Percentiles rank a stretch among this genome's conserved stretches.
Conservation (phyloP, 2,113 vertebrate species). For the Micronisus gabar region DNA sequence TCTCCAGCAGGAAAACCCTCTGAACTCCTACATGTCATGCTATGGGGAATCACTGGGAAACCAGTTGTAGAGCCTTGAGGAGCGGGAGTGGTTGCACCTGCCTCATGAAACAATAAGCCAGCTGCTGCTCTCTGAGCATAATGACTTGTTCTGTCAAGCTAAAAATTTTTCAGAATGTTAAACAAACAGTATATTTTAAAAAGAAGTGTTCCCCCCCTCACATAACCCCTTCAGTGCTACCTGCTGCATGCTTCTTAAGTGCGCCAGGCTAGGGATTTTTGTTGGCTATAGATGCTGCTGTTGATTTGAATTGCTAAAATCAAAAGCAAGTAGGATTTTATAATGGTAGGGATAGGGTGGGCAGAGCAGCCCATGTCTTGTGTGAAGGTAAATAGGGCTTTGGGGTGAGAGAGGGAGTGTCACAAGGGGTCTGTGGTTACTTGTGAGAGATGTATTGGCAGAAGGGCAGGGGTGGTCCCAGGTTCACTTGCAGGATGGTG, state of each 20-base stretch:
- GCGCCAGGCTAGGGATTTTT: neutral
- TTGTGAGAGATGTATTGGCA: neutral
- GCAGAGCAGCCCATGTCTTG: neutral
- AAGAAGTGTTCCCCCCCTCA: rapidly evolving
- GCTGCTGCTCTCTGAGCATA: neutral
- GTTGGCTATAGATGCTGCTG: neutral
- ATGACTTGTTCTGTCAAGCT: neutral
- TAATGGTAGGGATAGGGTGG: neutral
- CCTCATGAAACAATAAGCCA: neutral
- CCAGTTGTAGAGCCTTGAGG: neutral
- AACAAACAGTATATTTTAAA: neutral
- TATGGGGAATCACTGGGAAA: neutral
- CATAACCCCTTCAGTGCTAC: neutral
- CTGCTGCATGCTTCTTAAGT: neutral
- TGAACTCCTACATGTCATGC: neutral
- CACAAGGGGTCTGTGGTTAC: neutral
- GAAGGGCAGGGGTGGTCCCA: neutral
- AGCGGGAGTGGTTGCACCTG: neutral
- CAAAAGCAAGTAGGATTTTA: neutral
- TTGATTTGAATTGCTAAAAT: neutral
- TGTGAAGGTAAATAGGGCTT: neutral
- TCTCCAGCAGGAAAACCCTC: neutral
- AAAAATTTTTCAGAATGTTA: neutral
- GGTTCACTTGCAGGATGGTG: neutral
- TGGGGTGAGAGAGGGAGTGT: neutral